Evolutionary conservation across 1,140 invertebrate species (phyloP), one percentile per base, ranked within the genome.

Genomic region (Eulimnadia texana): DNA sequence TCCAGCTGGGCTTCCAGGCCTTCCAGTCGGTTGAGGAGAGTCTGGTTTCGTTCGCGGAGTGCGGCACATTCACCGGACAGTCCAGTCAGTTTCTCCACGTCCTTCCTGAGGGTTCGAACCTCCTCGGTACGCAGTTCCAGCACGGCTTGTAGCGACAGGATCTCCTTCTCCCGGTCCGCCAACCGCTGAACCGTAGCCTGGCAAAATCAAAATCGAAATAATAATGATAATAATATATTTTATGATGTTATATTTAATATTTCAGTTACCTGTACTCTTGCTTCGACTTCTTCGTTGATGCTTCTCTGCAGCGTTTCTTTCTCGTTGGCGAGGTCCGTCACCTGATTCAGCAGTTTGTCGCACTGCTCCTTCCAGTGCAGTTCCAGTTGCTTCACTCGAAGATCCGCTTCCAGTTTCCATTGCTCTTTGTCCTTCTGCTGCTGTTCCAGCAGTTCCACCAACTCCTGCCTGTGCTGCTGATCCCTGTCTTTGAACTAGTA

Each of bases 1-100:
- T 57, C 55, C 55, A 57, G 55, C 55, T 57, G 55, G 13, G 55
- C 55, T 33, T 33, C 22, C 24, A 57, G 55, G 13, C 27, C 55
- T 33, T 57, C 55, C 25, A 57, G 24, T 20, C 13, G 25, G n/a
- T 57, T 57, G 25, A 27, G 27, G 1, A 57, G 28, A 3, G 55
- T 57, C 16, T 16, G n/a, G 13, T 29, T 29, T 1, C 55, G 24
- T 9, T 57, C 55, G 24, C 55, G 55, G 9, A 57, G 55, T 22
- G 27, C 16, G 22, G 55, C 27, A 10, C 27, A 27, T 25, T 57
- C 55, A 10, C 33, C 29, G 28, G 55, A 23, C 16, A 23, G 3
- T 22, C 2, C 16, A 2, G 53, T 55, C 23, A 55, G 13, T 23
- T 42, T 42, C 33, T 42, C 33, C 1, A 57, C 11, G 23, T 57